Percentiles rank a stretch among this genome's conserved stretches.
These are phyloP conservation scores for Platalea minor DNA, from an alignment of 2,797 vertebrate genomes.

Conservation along the genomic window DNA sequence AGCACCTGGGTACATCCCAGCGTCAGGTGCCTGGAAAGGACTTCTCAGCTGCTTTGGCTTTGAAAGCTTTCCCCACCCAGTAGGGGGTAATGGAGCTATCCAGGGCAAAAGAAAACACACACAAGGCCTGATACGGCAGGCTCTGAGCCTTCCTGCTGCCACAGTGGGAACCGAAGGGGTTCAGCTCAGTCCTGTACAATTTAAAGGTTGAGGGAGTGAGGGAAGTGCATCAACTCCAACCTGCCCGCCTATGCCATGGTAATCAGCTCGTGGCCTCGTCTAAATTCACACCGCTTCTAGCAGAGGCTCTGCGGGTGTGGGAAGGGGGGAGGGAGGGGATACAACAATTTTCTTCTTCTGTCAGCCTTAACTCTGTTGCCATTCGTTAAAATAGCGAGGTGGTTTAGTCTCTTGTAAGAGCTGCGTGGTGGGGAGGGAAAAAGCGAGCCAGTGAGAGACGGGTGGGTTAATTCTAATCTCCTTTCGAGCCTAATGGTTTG, in stretches of 20 bases:
- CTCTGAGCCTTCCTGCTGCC: background rate
- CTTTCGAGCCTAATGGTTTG: constrained; percentile 65
- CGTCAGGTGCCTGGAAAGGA: background rate
- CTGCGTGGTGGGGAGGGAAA: background rate
- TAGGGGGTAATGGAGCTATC: background rate
- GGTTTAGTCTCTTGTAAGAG: background rate
- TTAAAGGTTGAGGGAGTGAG: background rate
- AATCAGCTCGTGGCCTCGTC: background rate
- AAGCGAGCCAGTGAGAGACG: background rate
- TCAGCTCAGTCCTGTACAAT: background rate
- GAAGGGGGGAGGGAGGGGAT: background rate
- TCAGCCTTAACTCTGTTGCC: constrained; percentile 20
- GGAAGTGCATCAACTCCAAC: background rate
- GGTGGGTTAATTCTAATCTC: constrained; percentile 67
- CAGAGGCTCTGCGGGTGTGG: background rate
- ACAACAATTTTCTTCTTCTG: background rate
- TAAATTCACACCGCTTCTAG: background rate
- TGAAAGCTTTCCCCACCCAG: background rate
- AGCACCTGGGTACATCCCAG: background rate
- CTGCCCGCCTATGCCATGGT: background rate
- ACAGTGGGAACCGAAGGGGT: background rate
- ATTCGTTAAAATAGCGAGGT: background rate
- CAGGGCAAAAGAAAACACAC: background rate
- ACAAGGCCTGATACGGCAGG: background rate
- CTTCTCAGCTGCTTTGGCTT: background rate